Evolutionary conservation across 2,113 vertebrate species (phyloP).

Genomic region (Mustelus asterias): DNA sequence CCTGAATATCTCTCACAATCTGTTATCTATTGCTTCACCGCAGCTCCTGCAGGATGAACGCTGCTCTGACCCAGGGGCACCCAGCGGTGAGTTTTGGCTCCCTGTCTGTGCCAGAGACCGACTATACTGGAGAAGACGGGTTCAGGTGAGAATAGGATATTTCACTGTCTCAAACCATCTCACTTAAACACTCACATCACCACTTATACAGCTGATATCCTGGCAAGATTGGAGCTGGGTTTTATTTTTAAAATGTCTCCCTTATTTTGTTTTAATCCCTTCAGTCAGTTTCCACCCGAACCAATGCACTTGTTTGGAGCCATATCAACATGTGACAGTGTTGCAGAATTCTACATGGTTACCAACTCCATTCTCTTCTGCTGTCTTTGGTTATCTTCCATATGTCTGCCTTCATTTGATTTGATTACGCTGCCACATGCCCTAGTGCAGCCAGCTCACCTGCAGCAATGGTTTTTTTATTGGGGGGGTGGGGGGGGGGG

Average conservation of each 20-base stretch:
- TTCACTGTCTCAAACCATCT: neutral
- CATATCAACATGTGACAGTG: neutral
- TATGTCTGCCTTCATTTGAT: neutral
- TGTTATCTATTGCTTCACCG: neutral
- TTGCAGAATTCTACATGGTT: neutral
- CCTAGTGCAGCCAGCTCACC: neutral
- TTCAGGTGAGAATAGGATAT: constrained; percentile 6
- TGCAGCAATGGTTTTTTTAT: neutral
- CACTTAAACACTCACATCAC: neutral
- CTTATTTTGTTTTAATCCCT: neutral
- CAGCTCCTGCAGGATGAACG: neutral
- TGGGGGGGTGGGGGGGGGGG: too few relatives aligned
- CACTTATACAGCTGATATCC: neutral
- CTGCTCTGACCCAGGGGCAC: neutral
- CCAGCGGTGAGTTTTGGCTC: neutral
- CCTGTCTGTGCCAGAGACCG: neutral
- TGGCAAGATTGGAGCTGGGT: neutral
- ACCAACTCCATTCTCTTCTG: neutral
- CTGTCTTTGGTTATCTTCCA: neutral
- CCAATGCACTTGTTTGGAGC: neutral
- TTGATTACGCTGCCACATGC: neutral
- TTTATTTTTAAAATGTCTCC: neutral
- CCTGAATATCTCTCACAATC: neutral
- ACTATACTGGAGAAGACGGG: neutral
- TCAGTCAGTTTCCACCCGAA: neutral